Base-by-base conservation (phyloP, 2,113 vertebrate genomes). In the Syngnathus typhle region DNA sequence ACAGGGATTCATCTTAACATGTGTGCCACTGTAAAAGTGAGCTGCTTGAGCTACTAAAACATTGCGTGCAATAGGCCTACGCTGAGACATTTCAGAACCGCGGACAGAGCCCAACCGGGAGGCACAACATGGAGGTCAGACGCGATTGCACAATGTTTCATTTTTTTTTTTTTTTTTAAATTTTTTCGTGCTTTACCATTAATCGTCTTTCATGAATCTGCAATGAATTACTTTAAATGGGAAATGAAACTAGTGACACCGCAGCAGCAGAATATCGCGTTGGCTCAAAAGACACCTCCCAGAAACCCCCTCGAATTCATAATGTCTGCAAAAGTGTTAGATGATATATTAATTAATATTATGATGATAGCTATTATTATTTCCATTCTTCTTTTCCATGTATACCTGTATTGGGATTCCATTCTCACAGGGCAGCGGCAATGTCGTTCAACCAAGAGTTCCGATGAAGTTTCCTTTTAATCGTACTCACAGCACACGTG, bases 21-120 rank as follows among this genome's bases (percentile, higher is more conserved):
- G 18, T 21, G 49, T 9, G 9, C 21, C 8, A 19, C 19, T 9
- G 6, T 55, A 55, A 27, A 27, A 13, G 51, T 54, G 51, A 55
- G 9, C 10, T 21, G 52, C 18, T 8, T n/a, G 47, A 56, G 32
- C 11, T 27, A 2, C n/a, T 23, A 11, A 23, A 55, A 18, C 27
- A 32, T 7, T 18, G 11, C 21, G 12, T 36, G 32, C 7, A 21
- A 9, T n/a, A 1, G 36, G 27, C 18, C 27, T 19, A 7, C 9
- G 27, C 23, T 19, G 63, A 49, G 63, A 12, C 49, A n/a, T 19
- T 80, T 90, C 87, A 87, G 88, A 82, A 89, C 86, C 84, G 60
- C 82, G 84, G 86, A 88, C 84, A 89, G 87, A 75, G 82, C 74
- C 72, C 75, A 52, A 54, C 52, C 13, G 10, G 23, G 32, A 16